Evolutionary conservation across 2,113 vertebrate species (phyloP), one percentile per base, ranked within the genome.

Genomic region (Rutilus rutilus): DNA sequence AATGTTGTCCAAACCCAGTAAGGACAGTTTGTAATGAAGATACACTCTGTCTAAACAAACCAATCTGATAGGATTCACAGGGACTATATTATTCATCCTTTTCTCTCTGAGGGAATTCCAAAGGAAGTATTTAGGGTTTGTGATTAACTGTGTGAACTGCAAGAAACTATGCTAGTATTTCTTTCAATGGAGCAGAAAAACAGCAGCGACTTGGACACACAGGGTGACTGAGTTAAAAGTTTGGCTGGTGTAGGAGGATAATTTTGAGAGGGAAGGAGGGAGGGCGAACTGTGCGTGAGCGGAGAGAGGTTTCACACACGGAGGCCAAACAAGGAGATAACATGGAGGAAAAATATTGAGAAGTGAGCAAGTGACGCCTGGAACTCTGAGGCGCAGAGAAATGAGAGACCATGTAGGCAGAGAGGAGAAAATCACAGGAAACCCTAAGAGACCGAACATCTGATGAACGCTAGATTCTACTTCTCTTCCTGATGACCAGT

Each of bases 21-120:
- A 65, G 45, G 62, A 69, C 1, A 6, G 67, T 83, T 83, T 83
- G 62, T 64, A 17, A 71, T 76, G 60, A 64, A 77, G 15, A 88
- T 54, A 25, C 47, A 42, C 42, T 25, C 27, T 84, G 60, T 83
- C 75, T 42, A 86, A 87, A 84, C 84, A 69, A 59, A 57, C 23
- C 52, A 52, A 11, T 73, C 23, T 71, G 33, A 73, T 14, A 54
- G 50, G 81, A 73, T 83, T 73, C 81, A 59, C 81, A 71, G 6
- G 30, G 14, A 39, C 65, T 39, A 5, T 7, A 71, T 25, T 73
- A 36, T 54, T 62, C 73, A n/a, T 52, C 80, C 36, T 71, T 52
- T 64, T 84, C 57, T 83, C 84, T 81, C 84, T 12, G 57, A 87
- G 88, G 84, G 88, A 89, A 84, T 85, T 85, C 73, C 52, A 85